Percentiles rank a stretch among this genome's conserved stretches.
Evolutionary conservation across 2,113 vertebrate species (phyloP).

Genomic region (Sebastes fasciatus): DNA sequence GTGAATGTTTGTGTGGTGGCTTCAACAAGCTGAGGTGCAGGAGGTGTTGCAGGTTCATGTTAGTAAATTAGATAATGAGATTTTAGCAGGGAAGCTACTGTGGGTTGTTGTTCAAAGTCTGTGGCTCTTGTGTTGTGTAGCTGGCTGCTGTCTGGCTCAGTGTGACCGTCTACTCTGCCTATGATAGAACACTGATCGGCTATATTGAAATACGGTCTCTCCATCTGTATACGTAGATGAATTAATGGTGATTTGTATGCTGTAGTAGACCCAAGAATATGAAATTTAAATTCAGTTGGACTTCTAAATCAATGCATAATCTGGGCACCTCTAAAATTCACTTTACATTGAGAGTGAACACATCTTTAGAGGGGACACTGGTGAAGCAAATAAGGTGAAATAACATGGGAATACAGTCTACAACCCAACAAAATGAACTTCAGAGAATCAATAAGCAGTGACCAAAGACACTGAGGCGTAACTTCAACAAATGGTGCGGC

Average conservation of each 20-base stretch:
- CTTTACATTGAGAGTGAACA: background rate
- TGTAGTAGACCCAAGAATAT: background rate
- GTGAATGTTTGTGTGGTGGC: background rate
- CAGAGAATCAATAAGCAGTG: slow-evolving; percentile 16
- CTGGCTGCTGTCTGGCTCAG: background rate
- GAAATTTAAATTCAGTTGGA: background rate
- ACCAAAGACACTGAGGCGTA: slow-evolving; percentile 4
- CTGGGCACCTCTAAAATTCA: background rate
- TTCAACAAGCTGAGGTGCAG: background rate
- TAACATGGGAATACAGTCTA: background rate
- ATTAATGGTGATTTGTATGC: background rate
- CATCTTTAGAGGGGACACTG: background rate
- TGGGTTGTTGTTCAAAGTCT: no score
- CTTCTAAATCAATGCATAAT: background rate
- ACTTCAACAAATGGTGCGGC: background rate
- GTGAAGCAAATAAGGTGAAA: background rate
- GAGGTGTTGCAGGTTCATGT: background rate
- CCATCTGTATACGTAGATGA: background rate
- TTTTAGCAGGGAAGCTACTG: background rate
- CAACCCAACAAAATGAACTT: background rate
- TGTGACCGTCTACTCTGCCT: background rate
- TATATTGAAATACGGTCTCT: background rate
- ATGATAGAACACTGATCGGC: background rate
- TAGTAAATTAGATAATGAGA: background rate
- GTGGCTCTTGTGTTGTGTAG: background rate